Evolutionary conservation across 2,888 invertebrate species (phyloP).

Genomic region (Papilio demoleus): DNA sequence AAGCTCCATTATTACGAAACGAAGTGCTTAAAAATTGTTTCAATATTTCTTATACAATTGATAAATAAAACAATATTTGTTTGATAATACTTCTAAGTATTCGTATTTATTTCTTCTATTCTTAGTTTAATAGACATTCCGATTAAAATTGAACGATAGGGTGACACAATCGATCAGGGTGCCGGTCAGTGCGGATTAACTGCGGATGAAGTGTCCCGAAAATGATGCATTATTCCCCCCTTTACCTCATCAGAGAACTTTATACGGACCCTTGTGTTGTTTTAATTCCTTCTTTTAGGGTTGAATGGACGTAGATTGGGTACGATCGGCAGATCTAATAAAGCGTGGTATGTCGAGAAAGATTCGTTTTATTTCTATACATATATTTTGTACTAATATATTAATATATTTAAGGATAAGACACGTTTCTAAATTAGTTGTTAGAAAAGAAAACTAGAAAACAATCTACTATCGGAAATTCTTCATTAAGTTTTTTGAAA

Average conservation of each 20-base stretch:
- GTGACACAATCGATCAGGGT: constrained; percentile 62
- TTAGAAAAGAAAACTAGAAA: too few relatives aligned
- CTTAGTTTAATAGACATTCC: constrained; percentile 64
- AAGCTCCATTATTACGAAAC: too few relatives aligned
- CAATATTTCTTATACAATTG: too few relatives aligned
- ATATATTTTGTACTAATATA: too few relatives aligned
- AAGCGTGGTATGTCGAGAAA: background rate
- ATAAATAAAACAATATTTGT: too few relatives aligned
- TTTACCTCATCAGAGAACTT: constrained; percentile 80
- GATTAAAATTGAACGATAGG: constrained; percentile 49
- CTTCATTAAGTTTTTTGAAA: background rate
- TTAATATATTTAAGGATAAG: too few relatives aligned
- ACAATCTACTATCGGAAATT: too few relatives aligned
- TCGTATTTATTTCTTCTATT: constrained; percentile 41
- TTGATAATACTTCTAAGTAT: background rate
- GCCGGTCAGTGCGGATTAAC: constrained; percentile 69
- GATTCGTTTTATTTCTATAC: too few relatives aligned
- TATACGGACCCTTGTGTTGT: constrained; percentile 72
- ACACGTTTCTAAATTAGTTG: too few relatives aligned
- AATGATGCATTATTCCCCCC: constrained; percentile 81
- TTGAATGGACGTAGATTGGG: constrained; percentile 57
- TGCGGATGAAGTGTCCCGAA: constrained; percentile 77
- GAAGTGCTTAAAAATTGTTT: too few relatives aligned
- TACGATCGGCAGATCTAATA: constrained; percentile 40
- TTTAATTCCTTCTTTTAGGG: constrained; percentile 78